Base-by-base conservation (phyloP, 2,888 invertebrate species). In the Operophtera brumata region DNA sequence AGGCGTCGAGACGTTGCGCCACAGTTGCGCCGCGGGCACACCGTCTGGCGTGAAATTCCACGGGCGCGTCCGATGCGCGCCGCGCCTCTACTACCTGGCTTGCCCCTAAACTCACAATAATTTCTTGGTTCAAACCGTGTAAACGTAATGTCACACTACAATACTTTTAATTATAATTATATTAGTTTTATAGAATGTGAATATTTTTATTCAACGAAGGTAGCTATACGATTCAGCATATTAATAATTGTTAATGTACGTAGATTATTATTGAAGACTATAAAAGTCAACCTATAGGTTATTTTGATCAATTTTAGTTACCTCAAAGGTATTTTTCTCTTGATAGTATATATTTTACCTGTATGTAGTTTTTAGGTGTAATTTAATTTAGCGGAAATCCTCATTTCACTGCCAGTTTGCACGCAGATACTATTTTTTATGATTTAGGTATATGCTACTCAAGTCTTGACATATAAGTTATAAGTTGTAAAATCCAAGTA, bases 261-360 rank as follows among this genome's bases (percentile, higher is more conserved):
- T 25, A 34, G 46, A n/a, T n/a, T n/a, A n/a, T n/a, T n/a, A n/a
- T n/a, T n/a, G n/a, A n/a, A n/a, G n/a, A 47, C 39, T 39, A 20
- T 30, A 26, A 20, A 30, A 47, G 40, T 40, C 39, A n/a, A 25
- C 26, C 6, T 40, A 11, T 25, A 45, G 11, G 45, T 44, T 63
- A 47, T 54, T 56, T 61, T 62, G 47, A 58, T 61, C 60, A 47
- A 60, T 54, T 47, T 36, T 54, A 54, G 45, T 54, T 55, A 47
- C 57, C 54, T 47, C 4, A 48, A 49, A 53, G 52, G 52, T 57
- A 52, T 35, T 26, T 5, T 35, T 13, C 20, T 32, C 34, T 36
- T 28, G 1, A 40, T 35, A 40, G 6, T 34, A 12, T 13, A n/a
- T n/a, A 7, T 9, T 30, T 2, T 10, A n/a, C 7, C 11, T 11